These are phyloP conservation scores for Trematocara macrostoma DNA, from an alignment of 2,113 vertebrate genomes.

Conservation along the genomic window DNA sequence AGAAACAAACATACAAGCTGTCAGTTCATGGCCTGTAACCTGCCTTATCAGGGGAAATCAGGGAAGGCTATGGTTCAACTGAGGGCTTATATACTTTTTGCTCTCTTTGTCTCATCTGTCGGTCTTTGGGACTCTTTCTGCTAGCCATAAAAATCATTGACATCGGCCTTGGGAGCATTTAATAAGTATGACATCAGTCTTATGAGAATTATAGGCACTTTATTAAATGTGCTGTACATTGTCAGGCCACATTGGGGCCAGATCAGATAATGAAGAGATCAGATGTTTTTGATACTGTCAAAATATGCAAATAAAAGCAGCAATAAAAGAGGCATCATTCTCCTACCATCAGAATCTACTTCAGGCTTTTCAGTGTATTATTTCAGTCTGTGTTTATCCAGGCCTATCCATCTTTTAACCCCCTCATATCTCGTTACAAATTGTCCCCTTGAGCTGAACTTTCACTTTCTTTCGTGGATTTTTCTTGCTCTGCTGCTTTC, in stretches of 20 bases:
- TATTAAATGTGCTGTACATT: neutral
- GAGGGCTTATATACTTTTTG: conserved; percentile 14
- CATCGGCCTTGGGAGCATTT: neutral
- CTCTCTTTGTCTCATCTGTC: neutral
- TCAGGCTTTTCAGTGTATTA: neutral
- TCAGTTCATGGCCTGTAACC: conserved; percentile 20
- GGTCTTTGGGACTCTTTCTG: conserved; percentile 1
- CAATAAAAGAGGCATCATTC: neutral
- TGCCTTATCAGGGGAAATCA: conserved; percentile 58
- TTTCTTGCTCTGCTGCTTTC: neutral
- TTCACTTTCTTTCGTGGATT: conserved; percentile 12
- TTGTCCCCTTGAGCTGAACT: conserved; percentile 28
- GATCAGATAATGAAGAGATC: neutral
- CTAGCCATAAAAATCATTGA: conserved; percentile 2
- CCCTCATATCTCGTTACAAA: conserved; percentile 17
- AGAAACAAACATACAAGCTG: neutral
- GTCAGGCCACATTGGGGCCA: neutral
- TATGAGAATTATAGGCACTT: neutral
- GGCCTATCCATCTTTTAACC: neutral
- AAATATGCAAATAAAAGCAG: neutral
- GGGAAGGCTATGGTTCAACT: conserved; percentile 12
- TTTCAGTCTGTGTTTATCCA: neutral
- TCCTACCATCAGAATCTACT: neutral
- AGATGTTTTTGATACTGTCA: neutral
- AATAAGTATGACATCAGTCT: neutral